Evolutionary conservation across 1,140 invertebrate species (phyloP), one percentile per base, ranked within the genome.

Genomic region (Pygmarrhopalites habei): DNA sequence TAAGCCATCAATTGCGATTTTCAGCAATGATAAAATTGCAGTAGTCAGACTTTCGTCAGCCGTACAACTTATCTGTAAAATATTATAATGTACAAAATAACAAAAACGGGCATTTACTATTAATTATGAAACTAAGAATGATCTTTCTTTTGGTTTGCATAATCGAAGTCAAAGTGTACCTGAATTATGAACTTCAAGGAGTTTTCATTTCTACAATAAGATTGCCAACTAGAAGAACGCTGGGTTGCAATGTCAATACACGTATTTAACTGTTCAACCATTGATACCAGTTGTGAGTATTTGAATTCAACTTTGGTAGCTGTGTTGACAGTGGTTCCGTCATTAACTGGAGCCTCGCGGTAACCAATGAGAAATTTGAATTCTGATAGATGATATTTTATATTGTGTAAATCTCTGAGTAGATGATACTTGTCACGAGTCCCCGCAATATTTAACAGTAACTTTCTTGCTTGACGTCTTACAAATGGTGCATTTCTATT

Each of bases 391-490:
- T 72, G 72, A 26, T 69, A 71, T 25, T 75, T 72, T 10, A 76
- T 72, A 5, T 92, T 89, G 77, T 98, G 92, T 12, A 95, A 82
- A 80, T 98, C 95, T 39, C 94, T 82, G 43, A 95, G 76, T 73
- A 95, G 90, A 21, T 94, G 82, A 77, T 98, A 98, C 62, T 91
- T 92, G 67, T 98, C 94, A 73, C 96, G 95, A 39, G 89, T 95
- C 21, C 92, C 94, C 75, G 94, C 96, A 61, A 97, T 88, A 69
- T 92, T 90, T 55, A 97, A 79, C 1, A 98, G 75, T 2, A 98
- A 79, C 79, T 97, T 95, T 10, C 92, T 82, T 23, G 77, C 75
- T 82, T 92, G 89, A 60, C 87, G 77, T 57, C 86, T 76, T 1
- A 88, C 81, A 47, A 89, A 81, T 5, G 87, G 83, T 66, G 87